Evolutionary conservation across 92 coral and sea anemone species (phyloP).

Genomic region (Phenganax marumi): DNA sequence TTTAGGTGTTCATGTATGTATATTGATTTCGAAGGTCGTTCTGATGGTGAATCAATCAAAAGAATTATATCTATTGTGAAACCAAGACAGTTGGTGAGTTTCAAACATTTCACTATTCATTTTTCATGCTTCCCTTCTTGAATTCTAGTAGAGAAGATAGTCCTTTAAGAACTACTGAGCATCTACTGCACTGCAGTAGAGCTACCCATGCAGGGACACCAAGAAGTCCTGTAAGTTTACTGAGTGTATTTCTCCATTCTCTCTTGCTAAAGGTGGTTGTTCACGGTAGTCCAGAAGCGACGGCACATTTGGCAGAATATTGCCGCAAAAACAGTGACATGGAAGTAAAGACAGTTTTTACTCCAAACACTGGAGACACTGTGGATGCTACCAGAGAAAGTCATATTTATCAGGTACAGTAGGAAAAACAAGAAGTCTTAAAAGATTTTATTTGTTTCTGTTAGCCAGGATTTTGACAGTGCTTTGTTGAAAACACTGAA

Average conservation of each 20-base stretch:
- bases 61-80: slow-evolving; percentile 92
- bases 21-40: slow-evolving; percentile 95
- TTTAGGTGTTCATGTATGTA: slow-evolving; percentile 74
- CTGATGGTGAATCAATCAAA: slow-evolving; percentile 98
- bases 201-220: too few relatives aligned
- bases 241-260: not conserved
- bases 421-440: too few relatives aligned
- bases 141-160: too few relatives aligned
- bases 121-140: not conserved
- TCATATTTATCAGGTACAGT: slow-evolving; percentile 87
- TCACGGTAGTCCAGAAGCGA: slow-evolving; percentile 80
- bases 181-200: too few relatives aligned
- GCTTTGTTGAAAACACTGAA: too few relatives aligned
- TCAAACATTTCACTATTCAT: not conserved
- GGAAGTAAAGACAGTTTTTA: slow-evolving; percentile 81
- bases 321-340: slow-evolving; percentile 80
- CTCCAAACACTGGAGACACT: slow-evolving; percentile 82
- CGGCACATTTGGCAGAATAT: slow-evolving; percentile 88
- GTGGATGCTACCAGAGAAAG: slow-evolving; percentile 98
- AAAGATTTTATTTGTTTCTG: too few relatives aligned
- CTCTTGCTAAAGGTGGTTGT: slow-evolving; percentile 63
- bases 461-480: too few relatives aligned
- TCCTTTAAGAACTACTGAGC: too few relatives aligned
- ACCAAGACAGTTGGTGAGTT: slow-evolving; percentile 93
- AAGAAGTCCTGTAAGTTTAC: too few relatives aligned